A percentile compares a stretch with the other conserved stretches of the same genome.
These are phyloP conservation scores for Drosophila nigricruria DNA, from an alignment of 2,888 invertebrate genomes.

Conservation along the genomic window DNA sequence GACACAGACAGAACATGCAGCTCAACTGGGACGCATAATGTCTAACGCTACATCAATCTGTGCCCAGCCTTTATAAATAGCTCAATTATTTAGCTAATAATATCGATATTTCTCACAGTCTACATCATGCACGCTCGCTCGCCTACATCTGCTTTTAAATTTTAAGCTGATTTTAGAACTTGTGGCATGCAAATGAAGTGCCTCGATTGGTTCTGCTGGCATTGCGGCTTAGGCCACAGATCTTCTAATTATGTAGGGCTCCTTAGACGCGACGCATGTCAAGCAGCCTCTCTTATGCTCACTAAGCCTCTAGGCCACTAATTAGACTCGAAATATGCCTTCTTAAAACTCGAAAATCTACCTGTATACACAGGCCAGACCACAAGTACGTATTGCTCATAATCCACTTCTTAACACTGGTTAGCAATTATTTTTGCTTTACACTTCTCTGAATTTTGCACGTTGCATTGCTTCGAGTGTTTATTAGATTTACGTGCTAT, in stretches of 20 bases:
- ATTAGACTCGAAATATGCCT: constrained; percentile 55
- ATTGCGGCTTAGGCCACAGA: constrained; percentile 29
- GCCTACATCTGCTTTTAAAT: constrained; percentile 45
- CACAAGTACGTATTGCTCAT: constrained; percentile 20
- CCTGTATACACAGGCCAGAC: constrained; percentile 19
- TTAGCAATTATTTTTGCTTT: constrained; percentile 40
- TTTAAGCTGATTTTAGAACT: constrained; percentile 61
- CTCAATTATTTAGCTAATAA: constrained; percentile 75
- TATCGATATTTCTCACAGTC: constrained; percentile 61
- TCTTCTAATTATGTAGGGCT: constrained; percentile 54
- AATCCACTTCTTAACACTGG: constrained; percentile 30
- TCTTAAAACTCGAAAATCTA: constrained; percentile 10
- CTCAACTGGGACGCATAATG: constrained; percentile 27
- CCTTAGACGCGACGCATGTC: not conserved
- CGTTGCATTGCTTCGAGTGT: constrained; percentile 59
- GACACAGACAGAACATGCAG: constrained; percentile 4
- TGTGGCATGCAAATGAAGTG: constrained; percentile 72
- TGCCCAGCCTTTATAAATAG: constrained; percentile 57
- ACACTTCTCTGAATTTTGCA: constrained; percentile 41
- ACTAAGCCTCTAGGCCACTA: constrained; percentile 34
- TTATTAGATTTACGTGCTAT: constrained; percentile 59
- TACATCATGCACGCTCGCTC: constrained; percentile 50
- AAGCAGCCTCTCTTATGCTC: constrained; percentile 1
- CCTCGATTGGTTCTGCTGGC: constrained; percentile 61
- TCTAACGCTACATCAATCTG: constrained; percentile 61